Percentiles rank a stretch among this genome's conserved stretches.
Evolutionary conservation across 2,113 vertebrate genomes (phyloP).

Genomic region (Collichthys lucidus): DNA sequence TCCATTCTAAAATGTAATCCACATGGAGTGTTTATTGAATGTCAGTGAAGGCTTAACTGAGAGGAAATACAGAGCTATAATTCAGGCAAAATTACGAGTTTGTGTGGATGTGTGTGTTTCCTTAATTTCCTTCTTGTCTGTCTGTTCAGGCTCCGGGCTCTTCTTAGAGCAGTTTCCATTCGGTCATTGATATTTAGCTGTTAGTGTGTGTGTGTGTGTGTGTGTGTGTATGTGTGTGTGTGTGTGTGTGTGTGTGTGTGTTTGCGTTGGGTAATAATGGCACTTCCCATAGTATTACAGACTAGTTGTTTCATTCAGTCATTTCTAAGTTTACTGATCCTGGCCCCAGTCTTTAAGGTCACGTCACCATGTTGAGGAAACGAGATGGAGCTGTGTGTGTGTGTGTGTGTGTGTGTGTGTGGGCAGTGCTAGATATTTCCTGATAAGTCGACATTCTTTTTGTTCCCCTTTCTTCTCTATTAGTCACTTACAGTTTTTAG

Average conservation of each 20-base stretch:
- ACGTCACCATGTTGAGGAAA: conserved; percentile 31
- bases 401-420: conserved; percentile 1
- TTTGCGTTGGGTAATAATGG: conserved; percentile 54
- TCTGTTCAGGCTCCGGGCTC: conserved; percentile 35
- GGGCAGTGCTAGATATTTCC: background rate
- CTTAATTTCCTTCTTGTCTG: conserved; percentile 65
- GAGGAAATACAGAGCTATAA: conserved; percentile 39
- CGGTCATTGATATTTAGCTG: conserved; percentile 17
- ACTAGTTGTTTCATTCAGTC: conserved; percentile 57
- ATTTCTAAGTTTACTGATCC: conserved; percentile 39
- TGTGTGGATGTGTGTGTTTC: conserved; percentile 34
- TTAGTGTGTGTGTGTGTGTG: conserved; percentile 46
- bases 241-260: conserved; percentile 48
- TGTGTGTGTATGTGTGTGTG: conserved; percentile 35
- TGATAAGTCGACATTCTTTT: no score
- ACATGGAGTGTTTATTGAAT: conserved; percentile 22
- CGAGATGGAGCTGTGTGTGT: conserved; percentile 28
- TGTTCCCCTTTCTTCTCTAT: background rate
- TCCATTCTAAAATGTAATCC: background rate
- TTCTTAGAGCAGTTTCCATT: conserved; percentile 43
- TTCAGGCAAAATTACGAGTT: conserved; percentile 53
- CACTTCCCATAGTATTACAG: conserved; percentile 41
- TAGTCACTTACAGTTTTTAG: background rate
- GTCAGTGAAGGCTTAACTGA: conserved; percentile 34
- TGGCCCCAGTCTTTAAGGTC: conserved; percentile 1